These are phyloP conservation scores for Takifugu ocellatus DNA, from an alignment of 2,797 vertebrate species.

Conservation along the genomic window DNA sequence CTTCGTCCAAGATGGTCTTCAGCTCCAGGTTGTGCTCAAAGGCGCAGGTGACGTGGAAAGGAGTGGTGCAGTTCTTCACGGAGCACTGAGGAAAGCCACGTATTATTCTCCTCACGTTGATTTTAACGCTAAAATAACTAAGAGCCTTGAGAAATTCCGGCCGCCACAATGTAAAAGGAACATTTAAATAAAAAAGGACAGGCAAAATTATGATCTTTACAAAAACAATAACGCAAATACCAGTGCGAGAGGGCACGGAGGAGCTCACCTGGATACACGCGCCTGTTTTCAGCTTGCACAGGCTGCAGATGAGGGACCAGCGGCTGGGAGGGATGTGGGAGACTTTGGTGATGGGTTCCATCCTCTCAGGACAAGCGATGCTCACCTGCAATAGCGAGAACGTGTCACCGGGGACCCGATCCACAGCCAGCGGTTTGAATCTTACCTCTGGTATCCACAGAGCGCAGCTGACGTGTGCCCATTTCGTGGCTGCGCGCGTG, in stretches of 20 bases:
- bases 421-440: accelerated
- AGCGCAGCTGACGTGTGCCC: constrained; percentile 98
- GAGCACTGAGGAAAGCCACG: constrained; percentile 80
- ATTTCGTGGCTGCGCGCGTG: constrained; percentile 91
- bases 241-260: neutral
- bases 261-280: constrained; percentile 93
- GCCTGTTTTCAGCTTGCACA: constrained; percentile 96
- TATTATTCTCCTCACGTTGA: neutral
- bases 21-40: constrained; percentile 97
- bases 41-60: constrained; percentile 98
- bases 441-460: constrained; percentile 98
- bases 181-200: too few relatives aligned
- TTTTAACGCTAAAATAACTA: neutral
- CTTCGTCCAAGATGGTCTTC: constrained; percentile 97
- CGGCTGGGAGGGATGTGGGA: constrained; percentile 97
- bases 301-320: constrained; percentile 96
- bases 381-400: constrained; percentile 80
- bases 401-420: neutral
- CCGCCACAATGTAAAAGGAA: neutral
- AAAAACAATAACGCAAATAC: neutral
- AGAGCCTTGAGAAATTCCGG: too few relatives aligned
- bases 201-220: neutral
- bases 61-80: constrained; percentile 96
- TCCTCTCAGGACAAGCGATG: constrained; percentile 97
- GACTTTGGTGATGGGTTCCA: constrained; percentile 98